A percentile compares a stretch with the other conserved stretches of the same genome.
Evolutionary conservation across 2,888 invertebrate species (phyloP).

Genomic region (Idaea biselata): DNA sequence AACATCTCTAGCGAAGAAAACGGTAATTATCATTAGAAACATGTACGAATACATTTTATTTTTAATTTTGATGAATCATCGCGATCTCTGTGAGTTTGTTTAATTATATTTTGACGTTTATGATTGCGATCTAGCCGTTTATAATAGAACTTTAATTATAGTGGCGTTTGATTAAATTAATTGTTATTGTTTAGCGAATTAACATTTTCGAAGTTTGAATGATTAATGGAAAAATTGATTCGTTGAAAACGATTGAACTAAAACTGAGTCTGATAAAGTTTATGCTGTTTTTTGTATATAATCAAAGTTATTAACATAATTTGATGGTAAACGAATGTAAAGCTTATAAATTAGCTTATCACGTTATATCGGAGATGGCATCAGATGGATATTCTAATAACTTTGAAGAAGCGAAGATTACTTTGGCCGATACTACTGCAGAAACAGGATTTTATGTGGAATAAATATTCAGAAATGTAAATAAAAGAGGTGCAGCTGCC

Average conservation of each 20-base stretch:
- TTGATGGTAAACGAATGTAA: neutral
- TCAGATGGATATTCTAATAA: neutral
- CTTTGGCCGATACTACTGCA: neutral
- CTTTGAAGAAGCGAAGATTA: neutral
- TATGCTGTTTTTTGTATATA: neutral
- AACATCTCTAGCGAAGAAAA: conserved; percentile 16
- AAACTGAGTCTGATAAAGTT: neutral
- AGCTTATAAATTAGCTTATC: neutral
- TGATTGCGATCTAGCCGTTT: conserved; percentile 20
- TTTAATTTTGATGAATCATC: conserved; percentile 16
- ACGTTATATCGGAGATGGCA: neutral
- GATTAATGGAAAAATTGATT: neutral
- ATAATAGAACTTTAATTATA: conserved; percentile 16
- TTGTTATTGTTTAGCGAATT: conserved; percentile 6
- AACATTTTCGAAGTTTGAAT: neutral
- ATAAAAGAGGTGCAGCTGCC: neutral
- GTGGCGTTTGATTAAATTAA: conserved; percentile 12
- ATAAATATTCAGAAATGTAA: neutral
- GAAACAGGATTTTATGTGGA: neutral
- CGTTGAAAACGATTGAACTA: neutral
- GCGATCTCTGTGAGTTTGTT: conserved; percentile 19
- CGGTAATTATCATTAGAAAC: conserved; percentile 17
- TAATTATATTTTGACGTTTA: conserved; percentile 25
- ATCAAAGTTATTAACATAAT: neutral
- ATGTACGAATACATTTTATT: conserved; percentile 3